Base-by-base conservation (phyloP, 2,797 vertebrate genomes). In the Melanotaenia boesemani region DNA sequence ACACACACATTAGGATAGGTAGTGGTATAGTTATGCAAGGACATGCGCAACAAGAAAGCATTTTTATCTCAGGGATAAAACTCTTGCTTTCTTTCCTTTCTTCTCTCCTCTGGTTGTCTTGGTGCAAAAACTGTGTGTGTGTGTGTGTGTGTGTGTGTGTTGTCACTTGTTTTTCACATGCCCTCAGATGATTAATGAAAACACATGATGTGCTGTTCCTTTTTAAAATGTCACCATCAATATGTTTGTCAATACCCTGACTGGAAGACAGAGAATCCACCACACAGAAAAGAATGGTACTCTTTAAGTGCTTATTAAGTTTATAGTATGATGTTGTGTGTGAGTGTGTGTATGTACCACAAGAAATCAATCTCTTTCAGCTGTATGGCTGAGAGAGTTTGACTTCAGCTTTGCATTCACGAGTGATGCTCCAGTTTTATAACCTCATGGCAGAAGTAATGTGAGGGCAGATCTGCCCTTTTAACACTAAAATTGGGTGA, bases 151-250 rank as follows among this genome's bases (percentile, higher is more conserved):
- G 78, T 77, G 65, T 1, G 0, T 34, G 58, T 57, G 24, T 63
- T 62, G 37, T 70, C 0, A n/a, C 41, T 55, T 59, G 79, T 60
- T 26, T 66, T 36, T 76, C 30, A 55, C 44, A 77, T 22, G 37
- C 54, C 20, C 52, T 77, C 20, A 5, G 58, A 44, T 74, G 78
- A 88, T 74, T 63, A 80, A 68, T 72, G 63, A 63, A 81, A 83
- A 75, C 72, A 76, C 72, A 86, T 83, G 63, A 83, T 82, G 80
- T 22, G 64, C 11, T 2, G 26, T 74, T 76, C 74, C 79, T 80
- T 90, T 87, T 87, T 72, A 48, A 91, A 90, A 90, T 88, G 81
- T 76, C 79, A 69, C 56, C 68, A 71, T 90, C 79, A 81, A 83
- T 82, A 79, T 13, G 54, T 78, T 74, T 8, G 73, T 88, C 72